Percentiles rank a stretch among this genome's conserved stretches.
Evolutionary conservation across 2,888 invertebrate species (phyloP).

Genomic region (Iphiclides podalirius): DNA sequence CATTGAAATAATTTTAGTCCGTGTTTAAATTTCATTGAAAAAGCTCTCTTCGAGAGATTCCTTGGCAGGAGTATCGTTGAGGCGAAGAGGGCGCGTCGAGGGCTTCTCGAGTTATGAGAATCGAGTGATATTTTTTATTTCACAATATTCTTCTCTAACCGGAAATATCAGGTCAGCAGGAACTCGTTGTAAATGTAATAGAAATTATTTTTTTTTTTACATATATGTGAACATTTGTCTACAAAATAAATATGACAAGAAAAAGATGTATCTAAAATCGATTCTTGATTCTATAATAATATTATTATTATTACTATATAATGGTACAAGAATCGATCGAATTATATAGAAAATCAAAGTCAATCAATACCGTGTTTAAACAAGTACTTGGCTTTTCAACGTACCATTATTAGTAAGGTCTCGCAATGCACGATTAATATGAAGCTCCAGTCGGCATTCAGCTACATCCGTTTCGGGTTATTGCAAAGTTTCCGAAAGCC

Average conservation of each 20-base stretch:
- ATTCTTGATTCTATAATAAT: too few relatives aligned
- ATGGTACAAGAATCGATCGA: too few relatives aligned
- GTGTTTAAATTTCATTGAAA: conserved; percentile 11
- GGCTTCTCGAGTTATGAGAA: neutral
- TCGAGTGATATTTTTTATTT: conserved; percentile 4
- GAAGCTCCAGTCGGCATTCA: neutral
- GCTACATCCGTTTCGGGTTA: neutral
- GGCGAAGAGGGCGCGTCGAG: conserved; percentile 4
- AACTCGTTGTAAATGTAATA: too few relatives aligned
- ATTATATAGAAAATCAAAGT: too few relatives aligned
- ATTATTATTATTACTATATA: too few relatives aligned
- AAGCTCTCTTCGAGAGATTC: conserved; percentile 3
- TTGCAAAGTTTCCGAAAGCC: neutral
- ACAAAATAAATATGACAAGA: too few relatives aligned
- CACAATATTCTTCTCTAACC: neutral
- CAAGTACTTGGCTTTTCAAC: too few relatives aligned
- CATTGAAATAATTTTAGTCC: neutral
- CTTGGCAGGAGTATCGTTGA: conserved; percentile 5
- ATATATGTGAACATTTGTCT: too few relatives aligned
- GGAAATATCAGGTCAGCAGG: neutral
- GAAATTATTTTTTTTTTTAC: too few relatives aligned
- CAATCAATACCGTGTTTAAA: too few relatives aligned
- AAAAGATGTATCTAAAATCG: too few relatives aligned
- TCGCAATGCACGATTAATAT: neutral
- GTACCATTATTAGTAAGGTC: too few relatives aligned